These are phyloP conservation scores for Campaea margaritaria DNA, from an alignment of 2,888 invertebrate species.

Conservation along the genomic window DNA sequence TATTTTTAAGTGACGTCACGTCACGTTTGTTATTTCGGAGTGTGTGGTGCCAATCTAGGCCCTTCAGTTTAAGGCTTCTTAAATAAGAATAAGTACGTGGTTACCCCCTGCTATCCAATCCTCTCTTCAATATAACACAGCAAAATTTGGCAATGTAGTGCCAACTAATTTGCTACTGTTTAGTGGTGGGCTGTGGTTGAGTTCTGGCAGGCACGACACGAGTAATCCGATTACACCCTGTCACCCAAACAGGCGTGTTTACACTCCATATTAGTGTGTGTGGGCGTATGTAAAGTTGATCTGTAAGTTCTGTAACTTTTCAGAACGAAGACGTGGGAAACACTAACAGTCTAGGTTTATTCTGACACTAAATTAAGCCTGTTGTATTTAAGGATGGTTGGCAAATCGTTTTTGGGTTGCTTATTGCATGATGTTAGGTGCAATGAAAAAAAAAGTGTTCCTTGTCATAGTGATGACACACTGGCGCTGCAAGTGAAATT, in stretches of 20 bases:
- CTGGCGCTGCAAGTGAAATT: too few relatives aligned
- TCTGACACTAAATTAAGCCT: too few relatives aligned
- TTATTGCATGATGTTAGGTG: too few relatives aligned
- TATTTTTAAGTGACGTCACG: too few relatives aligned
- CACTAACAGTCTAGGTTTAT: not conserved
- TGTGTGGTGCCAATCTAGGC: too few relatives aligned
- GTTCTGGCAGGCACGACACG: conserved; percentile 16
- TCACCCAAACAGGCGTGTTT: conserved; percentile 17
- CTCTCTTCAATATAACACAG: not conserved
- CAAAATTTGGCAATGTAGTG: conserved; percentile 1
- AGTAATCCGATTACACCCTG: conserved; percentile 35
- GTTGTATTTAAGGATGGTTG: too few relatives aligned
- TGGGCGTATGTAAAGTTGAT: conserved; percentile 17
- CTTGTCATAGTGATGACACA: too few relatives aligned
- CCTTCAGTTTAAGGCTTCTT: too few relatives aligned
- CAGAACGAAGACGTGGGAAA: not conserved
- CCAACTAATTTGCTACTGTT: conserved; percentile 8
- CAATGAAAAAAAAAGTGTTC: too few relatives aligned
- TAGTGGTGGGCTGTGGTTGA: conserved; percentile 10
- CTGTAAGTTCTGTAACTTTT: conserved; percentile 5
- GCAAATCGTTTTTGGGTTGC: too few relatives aligned
- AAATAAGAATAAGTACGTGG: too few relatives aligned
- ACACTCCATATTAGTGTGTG: conserved; percentile 27
- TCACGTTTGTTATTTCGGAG: too few relatives aligned
- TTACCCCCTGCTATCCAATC: not conserved